These are phyloP conservation scores for Caenorhabditis sp. DNA, from an alignment of 2,888 invertebrate species.

Conservation along the genomic window DNA sequence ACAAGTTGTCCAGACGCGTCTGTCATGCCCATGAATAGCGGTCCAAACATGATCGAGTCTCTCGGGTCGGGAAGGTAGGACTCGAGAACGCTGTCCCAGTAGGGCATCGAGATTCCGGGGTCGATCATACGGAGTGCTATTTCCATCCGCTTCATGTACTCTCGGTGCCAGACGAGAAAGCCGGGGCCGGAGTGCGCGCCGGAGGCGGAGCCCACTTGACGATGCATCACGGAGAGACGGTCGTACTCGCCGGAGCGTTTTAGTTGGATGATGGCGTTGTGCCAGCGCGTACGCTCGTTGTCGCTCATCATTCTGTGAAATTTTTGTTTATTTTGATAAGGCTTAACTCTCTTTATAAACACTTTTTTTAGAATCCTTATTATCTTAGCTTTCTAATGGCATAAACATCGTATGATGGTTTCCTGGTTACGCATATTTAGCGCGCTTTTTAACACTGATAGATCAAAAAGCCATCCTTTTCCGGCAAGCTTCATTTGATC, in stretches of 20 bases:
- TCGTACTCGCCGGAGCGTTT: conserved; percentile 82
- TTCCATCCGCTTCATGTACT: conserved; percentile 81
- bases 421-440: too few relatives aligned
- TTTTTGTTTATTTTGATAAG: too few relatives aligned
- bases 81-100: conserved; percentile 83
- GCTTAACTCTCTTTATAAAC: too few relatives aligned
- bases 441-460: too few relatives aligned
- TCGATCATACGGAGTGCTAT: conserved; percentile 82
- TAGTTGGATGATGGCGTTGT: conserved; percentile 76
- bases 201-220: conserved; percentile 79
- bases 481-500: too few relatives aligned
- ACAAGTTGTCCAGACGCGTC: conserved; percentile 74
- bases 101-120: conserved; percentile 83
- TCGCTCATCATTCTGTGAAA: conserved; percentile 77
- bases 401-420: too few relatives aligned
- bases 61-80: conserved; percentile 78
- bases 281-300: conserved; percentile 76
- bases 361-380: too few relatives aligned
- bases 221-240: conserved; percentile 78
- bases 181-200: conserved; percentile 83
- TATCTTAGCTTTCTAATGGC: too few relatives aligned
- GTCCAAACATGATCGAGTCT: conserved; percentile 80
- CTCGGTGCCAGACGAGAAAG: conserved; percentile 82
- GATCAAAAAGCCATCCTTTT: too few relatives aligned
- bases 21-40: conserved; percentile 76